These are phyloP conservation scores for Thripadectes ignobilis DNA, from an alignment of 2,797 vertebrate genomes.

Conservation along the genomic window DNA sequence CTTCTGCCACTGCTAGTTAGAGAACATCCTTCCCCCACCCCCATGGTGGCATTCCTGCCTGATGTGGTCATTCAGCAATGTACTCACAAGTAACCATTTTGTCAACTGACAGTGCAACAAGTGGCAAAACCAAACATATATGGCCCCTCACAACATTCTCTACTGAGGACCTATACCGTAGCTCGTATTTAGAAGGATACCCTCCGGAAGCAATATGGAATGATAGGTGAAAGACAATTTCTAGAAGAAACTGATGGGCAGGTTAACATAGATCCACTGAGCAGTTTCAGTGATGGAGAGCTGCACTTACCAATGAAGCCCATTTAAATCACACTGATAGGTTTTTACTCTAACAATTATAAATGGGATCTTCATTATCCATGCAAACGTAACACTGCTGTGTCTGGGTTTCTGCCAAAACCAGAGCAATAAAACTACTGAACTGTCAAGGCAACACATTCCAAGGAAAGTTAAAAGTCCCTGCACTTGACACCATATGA, in stretches of 20 bases:
- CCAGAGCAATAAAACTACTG: slow-evolving; percentile 2
- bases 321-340: background rate
- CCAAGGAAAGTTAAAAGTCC: slow-evolving; percentile 20
- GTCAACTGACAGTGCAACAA: background rate
- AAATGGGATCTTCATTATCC: slow-evolving; percentile 17
- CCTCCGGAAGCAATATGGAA: background rate
- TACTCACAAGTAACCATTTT: background rate
- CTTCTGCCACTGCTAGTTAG: background rate
- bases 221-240: background rate
- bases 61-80: slow-evolving; percentile 1
- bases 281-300: background rate
- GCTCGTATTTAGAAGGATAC: background rate
- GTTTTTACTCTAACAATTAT: slow-evolving; percentile 7
- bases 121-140: background rate
- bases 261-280: background rate
- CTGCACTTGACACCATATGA: background rate
- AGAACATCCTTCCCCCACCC: background rate
- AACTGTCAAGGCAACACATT: slow-evolving; percentile 38
- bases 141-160: background rate
- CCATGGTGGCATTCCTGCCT: background rate
- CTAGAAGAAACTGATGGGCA: background rate
- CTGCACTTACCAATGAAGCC: background rate
- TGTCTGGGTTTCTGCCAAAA: slow-evolving; percentile 7
- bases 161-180: background rate
- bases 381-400: background rate